A percentile compares a stretch with the other conserved stretches of the same genome.
phyloP scores from a whole-genome alignment of 2,113 vertebrate genomes.

The Theropithecus gelada region DNA sequence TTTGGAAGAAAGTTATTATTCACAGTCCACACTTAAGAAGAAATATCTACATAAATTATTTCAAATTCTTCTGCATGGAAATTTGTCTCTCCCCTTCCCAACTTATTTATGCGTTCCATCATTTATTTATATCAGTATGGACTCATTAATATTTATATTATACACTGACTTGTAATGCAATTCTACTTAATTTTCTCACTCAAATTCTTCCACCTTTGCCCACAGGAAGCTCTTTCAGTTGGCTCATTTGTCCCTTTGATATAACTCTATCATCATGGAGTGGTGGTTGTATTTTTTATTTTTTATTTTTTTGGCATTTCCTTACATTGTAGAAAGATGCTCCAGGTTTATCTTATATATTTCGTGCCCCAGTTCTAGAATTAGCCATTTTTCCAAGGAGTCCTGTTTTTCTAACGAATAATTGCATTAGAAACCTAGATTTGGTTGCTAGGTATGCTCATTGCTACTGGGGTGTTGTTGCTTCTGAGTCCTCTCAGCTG shows the following conservation, averaged over 20 bases:
- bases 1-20: slow-evolving; percentile 34
- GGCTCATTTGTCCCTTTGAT: not conserved
- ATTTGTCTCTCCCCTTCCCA: not conserved
- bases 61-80: not conserved
- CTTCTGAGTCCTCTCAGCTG: not conserved
- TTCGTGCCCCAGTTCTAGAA: not conserved
- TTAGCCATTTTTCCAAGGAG: not conserved
- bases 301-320: not conserved
- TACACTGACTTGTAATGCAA: not conserved
- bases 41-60: slow-evolving; percentile 20
- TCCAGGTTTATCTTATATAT: not conserved
- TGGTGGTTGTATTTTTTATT: not conserved
- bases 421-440: not conserved
- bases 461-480: not conserved
- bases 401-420: not conserved
- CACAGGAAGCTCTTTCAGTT: slow-evolving; percentile 7
- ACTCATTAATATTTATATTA: not conserved
- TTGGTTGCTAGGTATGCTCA: not conserved
- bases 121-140: not conserved
- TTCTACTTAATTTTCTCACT: not conserved
- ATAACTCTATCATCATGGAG: not conserved
- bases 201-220: not conserved
- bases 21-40: not conserved
- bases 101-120: not conserved
- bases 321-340: not conserved